These are phyloP conservation scores for Scophthalmus maximus DNA, from an alignment of 2,113 vertebrate species.

Conservation along the genomic window DNA sequence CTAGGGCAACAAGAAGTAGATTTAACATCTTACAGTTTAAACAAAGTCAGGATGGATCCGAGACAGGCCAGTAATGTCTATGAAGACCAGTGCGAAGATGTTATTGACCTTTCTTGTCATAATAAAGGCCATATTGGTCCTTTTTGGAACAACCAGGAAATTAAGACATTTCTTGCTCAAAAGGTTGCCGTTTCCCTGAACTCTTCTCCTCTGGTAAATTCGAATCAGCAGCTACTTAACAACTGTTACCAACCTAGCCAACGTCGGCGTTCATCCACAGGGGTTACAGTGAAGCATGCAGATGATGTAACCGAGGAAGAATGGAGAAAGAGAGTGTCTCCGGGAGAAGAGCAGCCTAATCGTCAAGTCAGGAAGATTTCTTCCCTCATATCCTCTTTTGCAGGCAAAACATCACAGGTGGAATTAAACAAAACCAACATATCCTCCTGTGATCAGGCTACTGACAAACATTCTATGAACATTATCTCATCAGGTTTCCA, in stretches of 20 bases:
- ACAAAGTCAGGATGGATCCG: constrained; percentile 89
- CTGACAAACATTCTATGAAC: constrained; percentile 65
- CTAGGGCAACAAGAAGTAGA: constrained; percentile 85
- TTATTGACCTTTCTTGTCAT: constrained; percentile 87
- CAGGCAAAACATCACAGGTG: constrained; percentile 81
- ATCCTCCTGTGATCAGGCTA: constrained; percentile 18
- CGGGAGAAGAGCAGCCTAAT: constrained; percentile 82
- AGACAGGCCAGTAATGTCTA: constrained; percentile 67
- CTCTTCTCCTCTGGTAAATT: constrained; percentile 58
- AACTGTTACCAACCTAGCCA: constrained; percentile 80
- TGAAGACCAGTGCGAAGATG: constrained; percentile 76
- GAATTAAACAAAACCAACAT: constrained; percentile 71
- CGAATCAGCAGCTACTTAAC: constrained; percentile 74
- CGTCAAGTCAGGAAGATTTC: constrained; percentile 83
- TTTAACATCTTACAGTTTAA: constrained; percentile 88
- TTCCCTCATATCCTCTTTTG: constrained; percentile 87
- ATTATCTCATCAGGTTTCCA: constrained; percentile 76
- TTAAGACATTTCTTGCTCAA: constrained; percentile 78
- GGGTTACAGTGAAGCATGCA: constrained; percentile 79
- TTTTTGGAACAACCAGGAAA: constrained; percentile 73
- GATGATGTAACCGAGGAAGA: constrained; percentile 82
- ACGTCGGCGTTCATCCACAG: constrained; percentile 65
- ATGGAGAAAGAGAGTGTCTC: constrained; percentile 79
- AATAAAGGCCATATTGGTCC: constrained; percentile 52
- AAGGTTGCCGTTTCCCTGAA: constrained; percentile 79